Evolutionary conservation across 2,888 invertebrate genomes (phyloP).

Genomic region (Sarcophaga rosellei): DNA sequence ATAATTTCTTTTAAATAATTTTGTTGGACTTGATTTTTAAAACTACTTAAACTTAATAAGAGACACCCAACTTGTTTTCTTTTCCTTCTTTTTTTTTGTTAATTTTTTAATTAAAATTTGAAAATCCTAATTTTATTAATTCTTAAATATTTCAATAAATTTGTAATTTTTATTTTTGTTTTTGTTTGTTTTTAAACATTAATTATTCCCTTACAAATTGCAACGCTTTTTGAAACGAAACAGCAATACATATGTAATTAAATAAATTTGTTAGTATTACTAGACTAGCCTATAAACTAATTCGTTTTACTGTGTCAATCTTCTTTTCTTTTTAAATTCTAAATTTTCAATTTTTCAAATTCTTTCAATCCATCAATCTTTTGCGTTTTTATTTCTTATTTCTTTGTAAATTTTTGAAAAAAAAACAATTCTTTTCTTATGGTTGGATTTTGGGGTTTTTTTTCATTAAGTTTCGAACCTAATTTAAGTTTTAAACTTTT

Average conservation of each 20-base stretch:
- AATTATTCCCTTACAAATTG: too few species aligned
- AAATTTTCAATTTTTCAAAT: conserved; percentile 9
- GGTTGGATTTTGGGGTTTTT: neutral
- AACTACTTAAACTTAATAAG: neutral
- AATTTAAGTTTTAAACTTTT: conserved; percentile 55
- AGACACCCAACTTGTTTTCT: neutral
- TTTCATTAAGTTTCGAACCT: conserved; percentile 53
- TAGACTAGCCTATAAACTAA: conserved; percentile 60
- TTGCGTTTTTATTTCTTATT: neutral
- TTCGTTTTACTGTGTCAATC: conserved; percentile 71
- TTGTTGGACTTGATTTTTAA: neutral
- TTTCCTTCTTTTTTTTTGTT: neutral
- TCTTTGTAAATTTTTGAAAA: neutral
- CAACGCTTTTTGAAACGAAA: too few species aligned
- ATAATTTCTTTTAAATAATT: too few species aligned
- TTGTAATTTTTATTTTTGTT: neutral
- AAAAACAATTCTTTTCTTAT: too few species aligned
- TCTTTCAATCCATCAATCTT: neutral
- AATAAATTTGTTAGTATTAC: conserved; percentile 65
- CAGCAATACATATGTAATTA: conserved; percentile 37
- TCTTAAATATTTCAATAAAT: neutral
- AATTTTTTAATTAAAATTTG: neutral
- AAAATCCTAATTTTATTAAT: neutral
- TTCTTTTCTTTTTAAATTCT: neutral
- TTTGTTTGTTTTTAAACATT: neutral